Evolutionary conservation across 2,797 vertebrate species (phyloP).

Genomic region (Danio jaintianensis): DNA sequence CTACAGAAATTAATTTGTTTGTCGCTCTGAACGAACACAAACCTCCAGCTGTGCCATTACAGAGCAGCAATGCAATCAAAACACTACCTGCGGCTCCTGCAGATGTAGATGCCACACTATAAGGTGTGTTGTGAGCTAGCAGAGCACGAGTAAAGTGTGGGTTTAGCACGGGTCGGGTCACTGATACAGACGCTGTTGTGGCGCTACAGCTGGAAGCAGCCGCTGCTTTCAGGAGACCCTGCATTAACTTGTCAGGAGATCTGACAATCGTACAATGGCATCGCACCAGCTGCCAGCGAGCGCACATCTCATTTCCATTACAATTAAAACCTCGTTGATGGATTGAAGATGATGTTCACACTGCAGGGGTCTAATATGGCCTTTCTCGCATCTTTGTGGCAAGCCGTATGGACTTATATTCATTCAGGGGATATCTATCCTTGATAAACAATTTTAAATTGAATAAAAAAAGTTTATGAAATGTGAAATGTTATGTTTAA

Average conservation of each 20-base stretch:
- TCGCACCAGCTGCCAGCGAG: slow-evolving; percentile 65
- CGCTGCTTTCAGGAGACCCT: slow-evolving; percentile 54
- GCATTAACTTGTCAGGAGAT: slow-evolving; percentile 67
- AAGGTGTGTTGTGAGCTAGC: not conserved
- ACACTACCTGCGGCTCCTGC: slow-evolving; percentile 19
- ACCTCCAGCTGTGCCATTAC: slow-evolving; percentile 2
- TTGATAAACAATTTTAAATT: no score
- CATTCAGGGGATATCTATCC: no score
- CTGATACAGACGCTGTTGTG: slow-evolving; percentile 58
- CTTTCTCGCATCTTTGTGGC: slow-evolving; percentile 54
- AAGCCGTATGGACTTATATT: no score
- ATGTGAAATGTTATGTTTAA: no score
- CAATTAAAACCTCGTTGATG: slow-evolving; percentile 71
- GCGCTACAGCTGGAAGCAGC: slow-evolving; percentile 57
- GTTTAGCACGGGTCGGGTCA: slow-evolving; percentile 50
- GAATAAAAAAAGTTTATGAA: no score
- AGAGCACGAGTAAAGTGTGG: slow-evolving; percentile 24
- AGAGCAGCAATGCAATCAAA: slow-evolving; percentile 11
- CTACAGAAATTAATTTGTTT: not conserved
- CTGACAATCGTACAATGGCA: slow-evolving; percentile 68
- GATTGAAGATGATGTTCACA: slow-evolving; percentile 69
- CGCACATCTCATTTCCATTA: slow-evolving; percentile 73
- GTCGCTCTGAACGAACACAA: not conserved
- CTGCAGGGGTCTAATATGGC: slow-evolving; percentile 72
- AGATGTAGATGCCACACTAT: slow-evolving; percentile 8